phyloP scores from a whole-genome alignment of 2,888 invertebrate genomes.

The Auanema sp. region DNA sequence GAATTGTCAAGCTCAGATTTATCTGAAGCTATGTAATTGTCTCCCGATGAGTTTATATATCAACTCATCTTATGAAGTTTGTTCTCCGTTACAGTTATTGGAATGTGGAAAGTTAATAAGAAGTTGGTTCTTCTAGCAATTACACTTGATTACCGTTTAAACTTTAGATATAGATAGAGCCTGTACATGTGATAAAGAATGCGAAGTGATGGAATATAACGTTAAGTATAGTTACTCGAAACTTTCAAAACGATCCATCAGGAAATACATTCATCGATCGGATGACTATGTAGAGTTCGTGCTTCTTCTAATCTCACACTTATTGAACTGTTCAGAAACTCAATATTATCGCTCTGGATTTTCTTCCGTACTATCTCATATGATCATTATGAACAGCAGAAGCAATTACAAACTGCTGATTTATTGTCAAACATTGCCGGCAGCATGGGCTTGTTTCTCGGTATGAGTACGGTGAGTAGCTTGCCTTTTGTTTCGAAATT shows the following conservation, averaged over 20 bases:
- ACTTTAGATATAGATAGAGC: slow-evolving; percentile 7
- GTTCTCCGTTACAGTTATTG: slow-evolving; percentile 22
- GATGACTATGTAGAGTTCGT: slow-evolving; percentile 23
- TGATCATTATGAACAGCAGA: slow-evolving; percentile 50
- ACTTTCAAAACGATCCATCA: slow-evolving; percentile 7
- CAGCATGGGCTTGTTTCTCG: slow-evolving; percentile 52
- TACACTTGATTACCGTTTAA: neutral
- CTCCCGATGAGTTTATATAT: slow-evolving; percentile 23
- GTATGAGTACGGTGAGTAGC: slow-evolving; percentile 47
- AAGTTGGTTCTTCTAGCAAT: neutral
- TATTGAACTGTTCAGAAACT: slow-evolving; percentile 20
- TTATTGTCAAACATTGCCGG: slow-evolving; percentile 54
- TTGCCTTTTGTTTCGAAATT: too few species aligned
- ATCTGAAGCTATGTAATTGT: slow-evolving; percentile 35
- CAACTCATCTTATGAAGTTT: slow-evolving; percentile 14
- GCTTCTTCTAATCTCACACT: neutral
- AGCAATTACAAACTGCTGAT: slow-evolving; percentile 51
- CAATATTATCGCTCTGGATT: slow-evolving; percentile 29
- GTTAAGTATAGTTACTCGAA: slow-evolving; percentile 25
- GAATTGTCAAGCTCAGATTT: slow-evolving; percentile 27
- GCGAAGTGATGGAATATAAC: slow-evolving; percentile 36
- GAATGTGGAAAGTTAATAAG: slow-evolving; percentile 16
- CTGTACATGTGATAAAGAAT: slow-evolving; percentile 36
- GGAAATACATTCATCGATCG: slow-evolving; percentile 7
- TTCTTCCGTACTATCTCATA: slow-evolving; percentile 43